Evolutionary conservation across 2,797 vertebrate genomes (phyloP).

Genomic region (Halcyon badia): DNA sequence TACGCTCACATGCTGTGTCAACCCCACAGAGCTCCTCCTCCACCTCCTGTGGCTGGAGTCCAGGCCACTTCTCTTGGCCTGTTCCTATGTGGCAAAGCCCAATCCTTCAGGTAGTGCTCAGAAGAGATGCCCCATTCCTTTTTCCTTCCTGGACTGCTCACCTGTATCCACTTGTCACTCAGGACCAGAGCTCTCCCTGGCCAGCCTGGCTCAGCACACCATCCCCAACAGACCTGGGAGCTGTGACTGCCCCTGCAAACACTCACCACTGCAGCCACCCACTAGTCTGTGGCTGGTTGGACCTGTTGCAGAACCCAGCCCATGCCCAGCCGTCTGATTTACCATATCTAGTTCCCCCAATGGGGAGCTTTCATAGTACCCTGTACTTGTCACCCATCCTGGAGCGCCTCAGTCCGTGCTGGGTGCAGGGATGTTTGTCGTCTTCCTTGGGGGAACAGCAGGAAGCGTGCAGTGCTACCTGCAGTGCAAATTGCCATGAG

Average conservation of each 20-base stretch:
- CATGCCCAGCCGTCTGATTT: neutral
- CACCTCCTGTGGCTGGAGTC: neutral
- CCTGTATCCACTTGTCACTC: neutral
- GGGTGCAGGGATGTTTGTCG: fast-evolving
- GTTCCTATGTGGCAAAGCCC: neutral
- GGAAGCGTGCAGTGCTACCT: fast-evolving
- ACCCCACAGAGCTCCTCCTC: neutral
- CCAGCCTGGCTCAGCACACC: neutral
- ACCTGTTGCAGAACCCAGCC: neutral
- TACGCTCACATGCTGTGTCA: fast-evolving
- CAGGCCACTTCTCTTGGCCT: neutral
- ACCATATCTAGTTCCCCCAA: no score
- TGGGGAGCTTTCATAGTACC: fast-evolving
- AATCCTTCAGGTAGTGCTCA: fast-evolving
- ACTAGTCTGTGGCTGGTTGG: fast-evolving
- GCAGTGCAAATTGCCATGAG: neutral
- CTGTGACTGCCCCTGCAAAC: neutral
- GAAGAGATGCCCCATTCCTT: neutral
- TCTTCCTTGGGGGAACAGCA: fast-evolving
- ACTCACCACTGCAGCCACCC: fast-evolving
- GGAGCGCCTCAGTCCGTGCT: neutral
- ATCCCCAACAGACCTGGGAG: neutral
- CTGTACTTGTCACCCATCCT: neutral
- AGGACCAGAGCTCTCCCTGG: neutral
- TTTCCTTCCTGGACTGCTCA: neutral